Base-by-base conservation (phyloP, 37 sponge, comb jelly and placozoan genomes). In the Ianthella basta region DNA sequence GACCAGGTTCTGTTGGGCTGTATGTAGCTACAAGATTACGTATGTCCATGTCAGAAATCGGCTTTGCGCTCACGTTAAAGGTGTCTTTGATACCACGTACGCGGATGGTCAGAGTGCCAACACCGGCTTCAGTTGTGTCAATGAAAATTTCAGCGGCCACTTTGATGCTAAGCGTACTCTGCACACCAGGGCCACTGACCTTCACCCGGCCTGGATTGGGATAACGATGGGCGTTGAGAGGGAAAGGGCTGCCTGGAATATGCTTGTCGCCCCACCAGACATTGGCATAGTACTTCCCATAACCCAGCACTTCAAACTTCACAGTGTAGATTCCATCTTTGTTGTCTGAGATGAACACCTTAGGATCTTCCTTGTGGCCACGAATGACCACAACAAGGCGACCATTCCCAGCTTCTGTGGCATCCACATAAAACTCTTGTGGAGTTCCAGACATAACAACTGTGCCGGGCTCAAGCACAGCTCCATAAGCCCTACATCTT, bases 161-260 rank as follows among this genome's bases (percentile, higher is more conserved):
- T 39, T 89, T 89, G 59, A 84, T 38, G 85, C 37, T 56, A 59
- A 83, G 55, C 80, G 85, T 75, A 78, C 69, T 0, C 38, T 24
- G 56, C 40, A 96, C 60, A 4, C 97, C 97, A 8, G 97, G 94
- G 0, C 97, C 97, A 60, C 56, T 85, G 5, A 82, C 97, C 56
- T 88, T 92, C 80, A 96, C 97, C 72, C 86, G 86, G 69, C 78
- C 40, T 3, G 97, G 87, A 87, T 96, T 89, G n/a, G 97, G 88
- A 20, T 87, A 90, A 34, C 79, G 87, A 53, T 85, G 83, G 56
- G 94, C 91, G 15, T 75, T 72, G 20, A 97, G 60, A 72, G 90
- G 90, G 88, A 95, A 95, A 0, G 97, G 97, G 65, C 92, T 91
- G 19, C 91, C 91, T 0, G 95, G 97, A 4, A 97, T 82, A 59